Evolutionary conservation across 2,888 invertebrate genomes (phyloP).

Genomic region (Plemyria rubiginata): DNA sequence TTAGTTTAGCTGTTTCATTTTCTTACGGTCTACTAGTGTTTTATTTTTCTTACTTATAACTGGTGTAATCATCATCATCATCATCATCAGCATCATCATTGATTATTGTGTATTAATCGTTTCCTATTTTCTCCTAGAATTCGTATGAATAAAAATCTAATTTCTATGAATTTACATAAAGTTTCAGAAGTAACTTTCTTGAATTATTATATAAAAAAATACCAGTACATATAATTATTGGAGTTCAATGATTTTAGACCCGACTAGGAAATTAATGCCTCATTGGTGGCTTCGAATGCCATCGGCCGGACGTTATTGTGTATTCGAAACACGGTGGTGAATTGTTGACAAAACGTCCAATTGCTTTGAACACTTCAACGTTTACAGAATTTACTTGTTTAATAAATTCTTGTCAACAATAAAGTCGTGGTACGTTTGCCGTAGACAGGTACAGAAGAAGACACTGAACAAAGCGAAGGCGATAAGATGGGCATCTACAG

Average conservation of each 20-base stretch:
- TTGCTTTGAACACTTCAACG: constrained; percentile 32
- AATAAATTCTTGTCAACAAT: constrained; percentile 4
- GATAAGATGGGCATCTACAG: background rate
- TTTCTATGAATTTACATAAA: background rate
- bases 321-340: constrained; percentile 53
- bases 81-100: background rate
- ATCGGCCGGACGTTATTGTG: constrained; percentile 61
- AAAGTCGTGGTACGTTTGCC: background rate
- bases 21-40: background rate
- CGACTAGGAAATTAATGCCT: constrained; percentile 34
- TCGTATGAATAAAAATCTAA: too few species aligned
- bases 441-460: background rate
- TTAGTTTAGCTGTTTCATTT: constrained; percentile 11
- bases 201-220: background rate
- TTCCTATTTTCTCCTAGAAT: background rate
- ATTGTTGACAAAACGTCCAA: constrained; percentile 62
- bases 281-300: constrained; percentile 36
- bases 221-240: background rate
- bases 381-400: constrained; percentile 19
- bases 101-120: background rate
- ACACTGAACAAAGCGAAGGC: background rate
- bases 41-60: background rate
- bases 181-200: background rate
- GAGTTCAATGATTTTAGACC: constrained; percentile 8
- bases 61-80: background rate